Evolutionary conservation across 2,113 vertebrate genomes (phyloP), one percentile per base, ranked within the genome.

Genomic region (Pluvianellus socialis): DNA sequence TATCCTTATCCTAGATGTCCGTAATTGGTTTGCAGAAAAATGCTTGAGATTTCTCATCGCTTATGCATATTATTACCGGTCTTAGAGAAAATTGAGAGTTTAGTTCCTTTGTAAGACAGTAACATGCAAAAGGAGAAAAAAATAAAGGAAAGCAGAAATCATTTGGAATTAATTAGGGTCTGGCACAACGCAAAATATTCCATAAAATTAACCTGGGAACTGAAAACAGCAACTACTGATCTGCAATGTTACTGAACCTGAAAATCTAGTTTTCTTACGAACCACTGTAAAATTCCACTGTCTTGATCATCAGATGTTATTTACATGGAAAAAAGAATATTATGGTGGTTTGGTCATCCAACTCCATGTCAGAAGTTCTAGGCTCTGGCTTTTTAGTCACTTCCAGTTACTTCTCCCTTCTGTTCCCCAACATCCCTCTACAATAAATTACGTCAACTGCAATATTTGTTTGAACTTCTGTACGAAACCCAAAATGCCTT

Each of bases 161-260:
- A 92, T 96, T 94, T 95, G 95, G 93, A 87, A 84, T 79, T 70
- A 95, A 97, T 96, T 89, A 93, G 70, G 67, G 79, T 81, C 79
- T 96, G 95, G 94, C 91, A 92, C 35, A 62, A 70, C 5, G 44
- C 80, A 91, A 89, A 72, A 81, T 94, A 96, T 96, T 97, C 96
- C 95, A 91, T 96, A 71, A 94, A 88, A 95, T 95, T 91, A 95
- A 96, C 86, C 93, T 95, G 84, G 83, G 93, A 91, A 87, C 80
- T 66, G 65, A 84, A 94, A 87, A 70, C 83, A 94, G 79, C 72
- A 82, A 89, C 83, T 92, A 76, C 93, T 89, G 91, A 65, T 77
- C 81, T 75, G 83, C 49, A 59, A 2, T 2, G 38, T 92, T 55
- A 86, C 62, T 95, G 95, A 95, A 88, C 88, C 86, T 92, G 86